These are phyloP conservation scores for Ochotona curzoniae DNA, from an alignment of 2,113 vertebrate genomes.

Conservation along the genomic window DNA sequence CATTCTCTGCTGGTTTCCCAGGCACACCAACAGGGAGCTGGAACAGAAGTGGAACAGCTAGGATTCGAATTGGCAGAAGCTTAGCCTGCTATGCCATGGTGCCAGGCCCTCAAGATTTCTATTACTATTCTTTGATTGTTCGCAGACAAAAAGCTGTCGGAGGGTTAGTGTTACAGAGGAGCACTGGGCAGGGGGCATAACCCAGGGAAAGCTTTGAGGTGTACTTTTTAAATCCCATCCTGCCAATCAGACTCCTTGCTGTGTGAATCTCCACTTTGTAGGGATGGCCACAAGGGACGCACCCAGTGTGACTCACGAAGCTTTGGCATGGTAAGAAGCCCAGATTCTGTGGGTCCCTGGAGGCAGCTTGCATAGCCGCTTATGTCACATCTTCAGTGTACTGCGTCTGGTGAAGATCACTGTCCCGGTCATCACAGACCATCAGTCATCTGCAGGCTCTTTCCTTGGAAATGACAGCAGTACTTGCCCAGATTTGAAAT, in stretches of 20 bases:
- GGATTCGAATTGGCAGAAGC: too few relatives aligned
- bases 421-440: background rate
- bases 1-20: too few relatives aligned
- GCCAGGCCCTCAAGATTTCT: background rate
- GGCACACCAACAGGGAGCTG: too few relatives aligned
- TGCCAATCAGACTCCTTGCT: background rate
- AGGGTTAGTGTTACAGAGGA: background rate
- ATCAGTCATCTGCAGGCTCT: accelerated
- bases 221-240: background rate
- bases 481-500: too few relatives aligned
- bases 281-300: background rate
- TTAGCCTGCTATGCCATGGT: too few relatives aligned
- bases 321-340: background rate
- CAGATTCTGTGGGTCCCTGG: background rate
- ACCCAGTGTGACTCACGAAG: accelerated
- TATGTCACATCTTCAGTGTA: background rate
- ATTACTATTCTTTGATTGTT: background rate
- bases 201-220: background rate
- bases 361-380: background rate
- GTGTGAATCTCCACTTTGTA: background rate
- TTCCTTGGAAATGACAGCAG: background rate
- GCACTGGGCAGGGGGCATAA: background rate
- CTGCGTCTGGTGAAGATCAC: background rate
- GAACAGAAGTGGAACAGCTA: too few relatives aligned
- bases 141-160: background rate